These are phyloP conservation scores for Lacerta agilis DNA, from an alignment of 2,797 vertebrate species.

Conservation along the genomic window DNA sequence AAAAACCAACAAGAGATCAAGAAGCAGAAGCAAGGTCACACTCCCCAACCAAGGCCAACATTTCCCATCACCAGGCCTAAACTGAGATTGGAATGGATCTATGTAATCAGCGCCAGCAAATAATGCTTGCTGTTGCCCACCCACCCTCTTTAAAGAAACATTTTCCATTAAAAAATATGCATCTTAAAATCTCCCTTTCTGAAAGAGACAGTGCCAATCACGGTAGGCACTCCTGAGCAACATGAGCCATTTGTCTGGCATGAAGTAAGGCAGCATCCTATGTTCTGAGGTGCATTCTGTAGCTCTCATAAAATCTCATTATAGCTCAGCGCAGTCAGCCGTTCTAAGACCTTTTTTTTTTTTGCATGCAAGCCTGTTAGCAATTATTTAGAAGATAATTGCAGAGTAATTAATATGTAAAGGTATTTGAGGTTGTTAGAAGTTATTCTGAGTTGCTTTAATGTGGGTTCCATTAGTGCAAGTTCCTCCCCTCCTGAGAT, in stretches of 20 bases:
- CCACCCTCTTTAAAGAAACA: too few species aligned
- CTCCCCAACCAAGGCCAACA: too few species aligned
- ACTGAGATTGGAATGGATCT: too few species aligned
- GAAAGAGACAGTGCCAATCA: too few species aligned
- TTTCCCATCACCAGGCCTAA: too few species aligned
- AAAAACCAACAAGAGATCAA: too few species aligned
- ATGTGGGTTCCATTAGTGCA: neutral
- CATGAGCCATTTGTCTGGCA: too few species aligned
- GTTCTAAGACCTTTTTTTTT: slow-evolving; percentile 9
- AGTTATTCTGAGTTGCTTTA: slow-evolving; percentile 14
- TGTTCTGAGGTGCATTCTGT: neutral
- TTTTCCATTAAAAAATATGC: neutral
- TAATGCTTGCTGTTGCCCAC: too few species aligned
- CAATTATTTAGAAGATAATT: slow-evolving; percentile 33
- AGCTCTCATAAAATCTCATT: slow-evolving; percentile 1
- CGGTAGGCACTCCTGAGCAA: too few species aligned
- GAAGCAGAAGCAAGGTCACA: too few species aligned
- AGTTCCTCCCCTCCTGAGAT: neutral
- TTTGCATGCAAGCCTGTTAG: slow-evolving; percentile 4
- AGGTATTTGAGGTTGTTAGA: neutral
- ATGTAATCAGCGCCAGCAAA: too few species aligned
- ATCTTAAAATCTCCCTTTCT: neutral
- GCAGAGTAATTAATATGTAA: slow-evolving; percentile 20
- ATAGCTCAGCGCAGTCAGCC: neutral
- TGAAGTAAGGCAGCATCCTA: too few species aligned